Base-by-base conservation (phyloP, 2,888 invertebrate species). In the Aleiodes alternator region DNA sequence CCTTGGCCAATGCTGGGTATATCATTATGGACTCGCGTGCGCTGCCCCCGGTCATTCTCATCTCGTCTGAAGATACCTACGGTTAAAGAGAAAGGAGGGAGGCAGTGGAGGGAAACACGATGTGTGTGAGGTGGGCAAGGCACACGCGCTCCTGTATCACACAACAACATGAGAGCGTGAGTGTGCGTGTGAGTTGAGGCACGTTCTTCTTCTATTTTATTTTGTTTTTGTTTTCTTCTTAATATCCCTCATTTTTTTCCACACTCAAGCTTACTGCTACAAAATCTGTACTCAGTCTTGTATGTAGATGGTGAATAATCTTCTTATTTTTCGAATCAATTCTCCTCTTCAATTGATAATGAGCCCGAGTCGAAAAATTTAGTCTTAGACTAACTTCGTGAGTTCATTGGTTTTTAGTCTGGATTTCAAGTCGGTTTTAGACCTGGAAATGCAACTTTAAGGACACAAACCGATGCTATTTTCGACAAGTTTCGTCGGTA, bases 1-100 rank as follows among this genome's bases (percentile, higher is more conserved):
- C 56, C 55, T 70, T 38, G 23, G 43, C 56, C 16, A 70, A 38
- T 38, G 59, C 29, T 48, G 71, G 82, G 82, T 83, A 82, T 85
- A 86, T 86, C 85, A 86, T 86, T 86, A 86, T 82, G 84, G 78
- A 85, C 84, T 86, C 86, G 86, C 86, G 86, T 86, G 86, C 86
- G 84, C 86, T 84, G 86, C 86, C 86, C 80, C 86, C 83, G 85
- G 86, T 86, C 84, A 85, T 85, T 86, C 85, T 86, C 85, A 85
- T 86, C 86, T 76, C 79, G 68, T 75, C 64, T 76, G 56, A 76
- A 69, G 43, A 43, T 43, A 43, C 43, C 43, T 43, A 43, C 43
- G 43, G 43, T 43, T 43, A 43, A 43, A 43, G 68, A 73, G 70
- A 61, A 66, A 75, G 34, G 34, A 50, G 48, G 34, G 61, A 57